Conservation (phyloP, 1,140 invertebrate genomes). For the Danaus plexippus region DNA sequence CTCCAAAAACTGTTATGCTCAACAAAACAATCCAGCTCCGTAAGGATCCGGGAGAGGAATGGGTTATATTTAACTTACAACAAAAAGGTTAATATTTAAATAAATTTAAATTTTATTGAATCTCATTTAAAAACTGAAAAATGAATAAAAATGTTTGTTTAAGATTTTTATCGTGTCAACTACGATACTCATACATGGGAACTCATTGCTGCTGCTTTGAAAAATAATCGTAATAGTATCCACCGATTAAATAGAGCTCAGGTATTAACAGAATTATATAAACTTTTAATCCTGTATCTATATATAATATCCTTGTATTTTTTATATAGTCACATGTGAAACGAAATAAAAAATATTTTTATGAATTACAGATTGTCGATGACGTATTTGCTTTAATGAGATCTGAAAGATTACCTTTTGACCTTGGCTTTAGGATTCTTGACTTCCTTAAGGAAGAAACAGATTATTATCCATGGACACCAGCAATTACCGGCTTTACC, state of each 20-base stretch:
- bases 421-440: conserved; percentile 72
- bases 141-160: conserved; percentile 14
- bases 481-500: conserved; percentile 71
- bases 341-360: background rate
- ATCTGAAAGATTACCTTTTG: conserved; percentile 60
- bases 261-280: conserved; percentile 28
- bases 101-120: conserved; percentile 1
- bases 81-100: conserved; percentile 70
- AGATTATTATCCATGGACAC: conserved; percentile 77
- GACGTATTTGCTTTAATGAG: conserved; percentile 80
- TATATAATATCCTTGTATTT: too few species aligned
- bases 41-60: conserved; percentile 65
- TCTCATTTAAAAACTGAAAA: conserved; percentile 1
- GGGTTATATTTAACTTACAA: conserved; percentile 81
- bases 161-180: conserved; percentile 85
- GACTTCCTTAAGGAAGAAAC: conserved; percentile 76
- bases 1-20: conserved; percentile 65
- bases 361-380: conserved; percentile 76
- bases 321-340: background rate
- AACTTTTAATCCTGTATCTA: too few species aligned
- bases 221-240: conserved; percentile 54
- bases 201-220: conserved; percentile 71
- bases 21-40: conserved; percentile 30
- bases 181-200: conserved; percentile 82
- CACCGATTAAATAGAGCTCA: conserved; percentile 83